phyloP scores from a whole-genome alignment of 2,888 invertebrate species.

The Coelinius sp. region DNA sequence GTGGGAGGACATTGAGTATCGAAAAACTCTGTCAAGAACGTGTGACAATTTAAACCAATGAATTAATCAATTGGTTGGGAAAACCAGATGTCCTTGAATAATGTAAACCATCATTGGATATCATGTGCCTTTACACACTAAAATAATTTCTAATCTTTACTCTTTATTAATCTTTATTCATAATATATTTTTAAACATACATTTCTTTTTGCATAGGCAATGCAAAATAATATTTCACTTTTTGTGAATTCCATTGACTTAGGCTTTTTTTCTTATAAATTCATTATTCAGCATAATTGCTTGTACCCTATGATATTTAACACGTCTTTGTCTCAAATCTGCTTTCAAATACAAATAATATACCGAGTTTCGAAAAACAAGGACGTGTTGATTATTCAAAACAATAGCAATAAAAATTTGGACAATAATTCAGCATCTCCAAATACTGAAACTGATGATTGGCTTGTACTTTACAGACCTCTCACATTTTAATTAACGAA shows the following conservation, averaged over 20 bases:
- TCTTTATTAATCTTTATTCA: conserved; percentile 3
- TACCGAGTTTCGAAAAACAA: background rate
- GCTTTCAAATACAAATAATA: background rate
- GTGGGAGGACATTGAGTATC: too few species aligned
- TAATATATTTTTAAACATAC: background rate
- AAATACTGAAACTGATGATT: background rate
- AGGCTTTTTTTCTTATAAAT: background rate
- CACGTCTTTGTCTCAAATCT: background rate
- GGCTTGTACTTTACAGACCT: background rate
- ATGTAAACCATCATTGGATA: too few species aligned
- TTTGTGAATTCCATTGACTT: background rate
- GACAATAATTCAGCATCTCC: background rate
- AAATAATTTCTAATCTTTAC: background rate
- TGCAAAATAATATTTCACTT: background rate
- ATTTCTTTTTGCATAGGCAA: background rate
- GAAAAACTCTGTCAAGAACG: too few species aligned
- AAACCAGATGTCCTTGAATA: too few species aligned
- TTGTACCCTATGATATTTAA: background rate
- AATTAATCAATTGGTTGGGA: too few species aligned
- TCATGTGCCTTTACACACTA: too few species aligned
- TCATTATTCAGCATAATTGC: background rate
- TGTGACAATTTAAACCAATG: too few species aligned
- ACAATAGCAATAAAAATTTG: background rate
- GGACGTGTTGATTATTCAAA: background rate
- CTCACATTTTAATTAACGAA: background rate